Conservation (phyloP, 2,113 vertebrate species). For the Clarias batrachus region DNA sequence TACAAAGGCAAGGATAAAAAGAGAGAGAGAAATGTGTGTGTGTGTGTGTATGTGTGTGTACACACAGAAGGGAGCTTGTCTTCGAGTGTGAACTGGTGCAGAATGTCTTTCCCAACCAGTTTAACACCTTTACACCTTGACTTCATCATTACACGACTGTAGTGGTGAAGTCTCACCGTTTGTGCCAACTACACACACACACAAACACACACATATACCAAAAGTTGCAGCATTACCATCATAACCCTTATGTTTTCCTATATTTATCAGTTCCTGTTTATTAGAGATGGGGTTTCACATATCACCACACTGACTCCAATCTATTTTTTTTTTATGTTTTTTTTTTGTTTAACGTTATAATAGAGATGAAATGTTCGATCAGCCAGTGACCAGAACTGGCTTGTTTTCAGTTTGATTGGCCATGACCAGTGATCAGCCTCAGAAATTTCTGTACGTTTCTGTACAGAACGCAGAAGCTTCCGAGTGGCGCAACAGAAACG, state of each 20-base stretch:
- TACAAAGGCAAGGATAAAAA: background rate
- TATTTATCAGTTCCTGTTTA: background rate
- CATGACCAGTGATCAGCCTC: too few relatives aligned
- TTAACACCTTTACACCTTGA: conserved; percentile 25
- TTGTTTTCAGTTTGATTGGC: too few relatives aligned
- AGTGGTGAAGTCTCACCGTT: background rate
- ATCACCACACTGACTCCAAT: background rate
- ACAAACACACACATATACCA: background rate
- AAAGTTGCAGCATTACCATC: background rate
- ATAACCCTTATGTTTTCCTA: background rate
- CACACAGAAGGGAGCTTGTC: conserved; percentile 8
- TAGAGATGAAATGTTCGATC: too few relatives aligned
- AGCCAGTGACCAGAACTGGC: too few relatives aligned
- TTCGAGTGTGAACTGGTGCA: conserved; percentile 16
- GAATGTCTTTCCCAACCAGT: conserved; percentile 9
- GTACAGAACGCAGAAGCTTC: too few relatives aligned
- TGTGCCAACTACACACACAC: background rate
- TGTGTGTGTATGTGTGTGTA: background rate
- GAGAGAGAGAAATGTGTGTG: background rate
- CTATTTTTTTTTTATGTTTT: background rate
- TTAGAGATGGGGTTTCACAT: too few relatives aligned
- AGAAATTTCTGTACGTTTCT: too few relatives aligned
- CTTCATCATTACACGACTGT: background rate
- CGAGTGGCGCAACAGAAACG: too few relatives aligned
- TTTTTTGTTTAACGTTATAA: too few relatives aligned